Conservation (phyloP, 2,113 vertebrate species). For the Charina bottae region DNA sequence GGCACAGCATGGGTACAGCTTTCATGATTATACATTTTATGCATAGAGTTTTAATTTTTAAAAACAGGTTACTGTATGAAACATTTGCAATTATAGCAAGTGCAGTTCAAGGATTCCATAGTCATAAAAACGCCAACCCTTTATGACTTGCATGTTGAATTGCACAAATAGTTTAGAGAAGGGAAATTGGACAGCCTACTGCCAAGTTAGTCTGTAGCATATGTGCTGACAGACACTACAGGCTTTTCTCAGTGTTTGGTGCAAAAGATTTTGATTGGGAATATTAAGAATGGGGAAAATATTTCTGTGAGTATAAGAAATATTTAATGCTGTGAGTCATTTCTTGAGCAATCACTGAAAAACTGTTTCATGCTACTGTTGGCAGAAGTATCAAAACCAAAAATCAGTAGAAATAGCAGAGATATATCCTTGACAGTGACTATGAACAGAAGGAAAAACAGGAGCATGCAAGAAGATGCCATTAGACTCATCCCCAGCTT, state of each 20-base stretch:
- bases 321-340: slow-evolving; percentile 37
- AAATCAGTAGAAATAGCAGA: background rate
- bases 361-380: slow-evolving; percentile 9
- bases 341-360: slow-evolving; percentile 1
- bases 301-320: slow-evolving; percentile 45
- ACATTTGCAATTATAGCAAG: background rate
- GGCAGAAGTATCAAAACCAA: background rate
- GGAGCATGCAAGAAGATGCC: background rate
- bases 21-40: background rate
- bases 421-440: background rate
- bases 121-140: background rate
- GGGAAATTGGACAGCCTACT: slow-evolving; percentile 24
- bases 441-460: background rate
- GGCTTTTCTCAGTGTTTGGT: slow-evolving; percentile 17
- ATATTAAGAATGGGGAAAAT: slow-evolving; percentile 43
- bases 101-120: background rate
- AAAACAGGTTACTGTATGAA: background rate
- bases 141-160: slow-evolving; percentile 34
- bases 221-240: slow-evolving; percentile 15
- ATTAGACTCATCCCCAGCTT: background rate
- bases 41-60: background rate
- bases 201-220: slow-evolving; percentile 31
- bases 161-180: slow-evolving; percentile 36
- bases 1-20: background rate
- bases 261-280: slow-evolving; percentile 35